Base-by-base conservation (phyloP, 2,797 vertebrate species). In the Aplochiton taeniatus region DNA sequence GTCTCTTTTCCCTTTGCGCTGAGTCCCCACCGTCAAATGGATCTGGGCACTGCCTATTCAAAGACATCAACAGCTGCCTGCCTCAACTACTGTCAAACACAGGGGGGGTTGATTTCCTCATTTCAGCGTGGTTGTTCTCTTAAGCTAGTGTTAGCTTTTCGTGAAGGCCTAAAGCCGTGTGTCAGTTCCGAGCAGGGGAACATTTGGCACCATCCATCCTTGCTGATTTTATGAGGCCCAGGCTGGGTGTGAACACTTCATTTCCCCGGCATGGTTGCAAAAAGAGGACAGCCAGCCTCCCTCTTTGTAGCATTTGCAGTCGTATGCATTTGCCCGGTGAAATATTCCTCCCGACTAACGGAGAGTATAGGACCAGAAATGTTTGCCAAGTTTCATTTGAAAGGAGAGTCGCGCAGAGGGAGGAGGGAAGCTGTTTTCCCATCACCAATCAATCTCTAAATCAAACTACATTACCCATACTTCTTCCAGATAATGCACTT, bases 61-160 rank as follows among this genome's bases (percentile, higher is more conserved):
- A 81, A 81, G 77, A 86, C 79, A 79, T 82, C 81, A 89, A 81
- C 83, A 81, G 78, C 78, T 83, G 82, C 46, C 60, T 68, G 20
- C 56, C 53, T 52, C 59, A 75, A 81, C 78, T 66, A 80, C 73
- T 78, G 77, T 75, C 77, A 11, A 79, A 87, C 83, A 83, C 72
- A 60, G 78, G 79, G 76, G 56, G 81, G 77, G 77, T 79, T 65
- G 75, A 70, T 82, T 88, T 88, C 79, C 76, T 81, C 70, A 73
- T 74, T 64, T 75, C 55, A 44, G 73, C 75, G 81, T 79, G 85
- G 84, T 87, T 80, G 70, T 73, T 70, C 54, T 61, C 31, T 31
- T 31, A 57, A 53, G 53, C 61, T 7, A 43, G 57, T 17, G 80
- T 85, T 82, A 31, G 31, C 74, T 78, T 78, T 81, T 80, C 77